These are phyloP conservation scores for Trididemnum nubilum DNA, from an alignment of 23 tunicate genomes.

Conservation along the genomic window DNA sequence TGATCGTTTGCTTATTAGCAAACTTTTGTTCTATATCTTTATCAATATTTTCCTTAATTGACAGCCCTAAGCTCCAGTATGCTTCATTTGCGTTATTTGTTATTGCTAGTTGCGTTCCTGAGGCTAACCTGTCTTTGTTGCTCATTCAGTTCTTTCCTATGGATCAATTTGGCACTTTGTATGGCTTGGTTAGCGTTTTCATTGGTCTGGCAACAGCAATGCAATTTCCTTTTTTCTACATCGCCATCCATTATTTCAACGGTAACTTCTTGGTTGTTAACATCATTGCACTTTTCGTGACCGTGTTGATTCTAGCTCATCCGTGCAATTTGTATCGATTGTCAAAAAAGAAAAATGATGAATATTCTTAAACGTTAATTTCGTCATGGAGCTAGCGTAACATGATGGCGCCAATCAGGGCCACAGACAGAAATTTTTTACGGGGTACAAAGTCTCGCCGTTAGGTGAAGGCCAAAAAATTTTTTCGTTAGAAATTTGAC, in stretches of 20 bases:
- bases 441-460: too few relatives aligned
- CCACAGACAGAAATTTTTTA: too few relatives aligned
- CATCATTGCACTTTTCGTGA: background rate
- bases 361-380: too few relatives aligned
- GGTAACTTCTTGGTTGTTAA: constrained; percentile 6
- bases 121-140: background rate
- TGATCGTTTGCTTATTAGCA: background rate
- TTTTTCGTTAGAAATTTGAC: too few relatives aligned
- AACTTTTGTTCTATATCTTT: background rate
- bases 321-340: background rate
- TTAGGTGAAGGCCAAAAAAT: too few relatives aligned
- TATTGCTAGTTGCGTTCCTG: background rate
- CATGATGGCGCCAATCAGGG: too few relatives aligned
- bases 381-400: too few relatives aligned
- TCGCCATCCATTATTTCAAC: background rate
- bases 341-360: background rate
- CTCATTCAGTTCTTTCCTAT: constrained; percentile 8
- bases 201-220: background rate
- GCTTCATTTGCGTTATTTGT: background rate
- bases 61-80: background rate
- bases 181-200: background rate
- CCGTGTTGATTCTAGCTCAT: background rate
- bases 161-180: constrained; percentile 4
- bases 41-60: background rate
- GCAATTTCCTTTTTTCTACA: constrained; percentile 6